These are phyloP conservation scores for Lanistes nyassanus DNA, from an alignment of 1,140 invertebrate genomes.

Conservation along the genomic window DNA sequence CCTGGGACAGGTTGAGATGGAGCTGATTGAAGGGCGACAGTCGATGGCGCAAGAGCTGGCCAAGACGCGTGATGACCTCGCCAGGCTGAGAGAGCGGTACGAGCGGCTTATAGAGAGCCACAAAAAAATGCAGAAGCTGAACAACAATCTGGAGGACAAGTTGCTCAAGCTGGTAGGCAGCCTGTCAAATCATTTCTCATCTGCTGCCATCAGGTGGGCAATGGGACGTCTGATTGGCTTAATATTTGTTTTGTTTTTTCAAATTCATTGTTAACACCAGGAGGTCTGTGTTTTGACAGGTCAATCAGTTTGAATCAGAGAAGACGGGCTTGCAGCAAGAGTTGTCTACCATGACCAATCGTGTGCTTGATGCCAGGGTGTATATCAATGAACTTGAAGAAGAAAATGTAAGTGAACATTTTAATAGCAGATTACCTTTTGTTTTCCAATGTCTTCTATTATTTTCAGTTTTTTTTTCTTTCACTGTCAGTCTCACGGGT, in stretches of 20 bases:
- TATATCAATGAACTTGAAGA: constrained; percentile 86
- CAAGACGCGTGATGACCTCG: constrained; percentile 84
- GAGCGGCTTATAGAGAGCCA: constrained; percentile 92
- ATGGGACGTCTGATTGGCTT: too few species aligned
- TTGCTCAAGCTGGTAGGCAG: constrained; percentile 83
- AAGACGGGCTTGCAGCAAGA: constrained; percentile 88
- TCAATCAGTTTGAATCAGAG: constrained; percentile 90
- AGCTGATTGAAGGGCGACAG: constrained; percentile 82
- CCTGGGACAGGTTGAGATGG: constrained; percentile 86
- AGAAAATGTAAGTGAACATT: constrained; percentile 84
- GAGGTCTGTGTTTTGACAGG: constrained; percentile 52
- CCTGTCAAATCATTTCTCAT: neutral
- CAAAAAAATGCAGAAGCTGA: constrained; percentile 92
- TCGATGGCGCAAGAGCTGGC: constrained; percentile 78
- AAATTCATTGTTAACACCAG: too few species aligned
- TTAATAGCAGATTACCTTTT: too few species aligned
- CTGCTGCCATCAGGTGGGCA: neutral
- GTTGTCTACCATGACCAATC: constrained; percentile 85
- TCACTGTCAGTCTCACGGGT: too few species aligned
- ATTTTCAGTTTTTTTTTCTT: too few species aligned
- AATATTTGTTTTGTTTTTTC: too few species aligned
- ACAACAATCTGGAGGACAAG: constrained; percentile 95
- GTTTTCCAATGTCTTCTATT: too few species aligned
- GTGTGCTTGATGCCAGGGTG: constrained; percentile 88
- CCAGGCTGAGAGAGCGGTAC: constrained; percentile 92